Percentiles rank a stretch among this genome's conserved stretches.
phyloP scores from a whole-genome alignment of 2,113 vertebrate genomes.

The Cettia cetti region DNA sequence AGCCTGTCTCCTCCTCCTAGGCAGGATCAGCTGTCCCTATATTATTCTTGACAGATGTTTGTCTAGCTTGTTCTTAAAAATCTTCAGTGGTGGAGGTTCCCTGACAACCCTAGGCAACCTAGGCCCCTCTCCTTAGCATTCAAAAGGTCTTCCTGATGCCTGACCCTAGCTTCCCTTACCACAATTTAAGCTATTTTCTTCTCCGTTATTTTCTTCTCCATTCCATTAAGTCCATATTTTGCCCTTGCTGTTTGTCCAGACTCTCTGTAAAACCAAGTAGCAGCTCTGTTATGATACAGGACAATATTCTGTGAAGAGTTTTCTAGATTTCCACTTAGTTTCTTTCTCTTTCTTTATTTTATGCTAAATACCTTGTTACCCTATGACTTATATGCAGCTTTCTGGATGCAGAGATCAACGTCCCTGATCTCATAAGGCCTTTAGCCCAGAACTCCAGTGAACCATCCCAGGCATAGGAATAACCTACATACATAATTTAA shows the following conservation, averaged over 20 bases:
- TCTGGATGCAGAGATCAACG: neutral
- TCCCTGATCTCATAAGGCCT: neutral
- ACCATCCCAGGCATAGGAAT: neutral
- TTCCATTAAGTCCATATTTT: neutral
- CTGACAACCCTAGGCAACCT: neutral
- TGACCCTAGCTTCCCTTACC: neutral
- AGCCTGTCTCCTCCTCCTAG: neutral
- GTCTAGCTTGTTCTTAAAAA: conserved; percentile 32
- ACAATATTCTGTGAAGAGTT: neutral
- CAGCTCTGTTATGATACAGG: neutral
- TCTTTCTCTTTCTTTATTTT: neutral
- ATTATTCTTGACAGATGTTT: conserved; percentile 37
- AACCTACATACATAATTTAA: neutral
- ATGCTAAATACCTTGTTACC: neutral
- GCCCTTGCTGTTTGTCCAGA: neutral
- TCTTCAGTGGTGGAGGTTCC: neutral
- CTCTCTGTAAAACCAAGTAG: neutral
- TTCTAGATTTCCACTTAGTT: neutral
- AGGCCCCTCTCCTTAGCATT: neutral
- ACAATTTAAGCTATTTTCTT: neutral
- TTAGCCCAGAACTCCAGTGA: neutral
- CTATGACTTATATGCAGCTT: neutral
- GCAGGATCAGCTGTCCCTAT: conserved; percentile 23
- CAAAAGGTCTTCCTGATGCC: neutral
- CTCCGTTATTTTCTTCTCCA: neutral